Evolutionary conservation across 2,888 invertebrate genomes (phyloP).

Genomic region (Dryomyza anilis): DNA sequence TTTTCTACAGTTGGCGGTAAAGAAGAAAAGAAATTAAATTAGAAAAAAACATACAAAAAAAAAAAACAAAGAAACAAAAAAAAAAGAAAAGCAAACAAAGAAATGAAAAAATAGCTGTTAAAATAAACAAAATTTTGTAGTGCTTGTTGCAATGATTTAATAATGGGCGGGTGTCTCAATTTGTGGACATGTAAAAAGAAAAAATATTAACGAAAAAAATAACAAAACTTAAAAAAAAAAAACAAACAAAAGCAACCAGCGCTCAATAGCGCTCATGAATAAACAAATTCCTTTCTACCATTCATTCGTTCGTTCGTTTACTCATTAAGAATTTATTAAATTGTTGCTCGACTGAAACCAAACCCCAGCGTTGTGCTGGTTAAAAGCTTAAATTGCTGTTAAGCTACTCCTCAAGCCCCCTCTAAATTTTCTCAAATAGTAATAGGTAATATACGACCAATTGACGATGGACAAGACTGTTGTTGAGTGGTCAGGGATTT

Average conservation of each 20-base stretch:
- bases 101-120: slow-evolving; percentile 6
- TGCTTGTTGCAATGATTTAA: neutral
- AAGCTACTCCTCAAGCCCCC: no score
- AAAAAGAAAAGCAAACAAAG: neutral
- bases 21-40: neutral
- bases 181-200: no score
- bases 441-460: no score
- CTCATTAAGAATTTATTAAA: neutral
- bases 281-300: neutral
- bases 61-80: neutral
- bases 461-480: no score
- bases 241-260: slow-evolving; percentile 10
- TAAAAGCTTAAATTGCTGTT: no score
- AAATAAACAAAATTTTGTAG: neutral
- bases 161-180: no score
- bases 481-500: no score
- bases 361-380: no score
- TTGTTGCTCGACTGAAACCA: neutral
- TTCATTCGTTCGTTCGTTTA: no score
- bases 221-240: slow-evolving; percentile 10
- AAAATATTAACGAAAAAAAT: no score
- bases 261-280: no score
- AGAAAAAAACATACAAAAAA: neutral
- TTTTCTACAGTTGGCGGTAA: slow-evolving; percentile 56
- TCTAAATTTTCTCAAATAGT: no score